Evolutionary conservation across 2,888 invertebrate genomes (phyloP).

Genomic region (Coremacera marginata): DNA sequence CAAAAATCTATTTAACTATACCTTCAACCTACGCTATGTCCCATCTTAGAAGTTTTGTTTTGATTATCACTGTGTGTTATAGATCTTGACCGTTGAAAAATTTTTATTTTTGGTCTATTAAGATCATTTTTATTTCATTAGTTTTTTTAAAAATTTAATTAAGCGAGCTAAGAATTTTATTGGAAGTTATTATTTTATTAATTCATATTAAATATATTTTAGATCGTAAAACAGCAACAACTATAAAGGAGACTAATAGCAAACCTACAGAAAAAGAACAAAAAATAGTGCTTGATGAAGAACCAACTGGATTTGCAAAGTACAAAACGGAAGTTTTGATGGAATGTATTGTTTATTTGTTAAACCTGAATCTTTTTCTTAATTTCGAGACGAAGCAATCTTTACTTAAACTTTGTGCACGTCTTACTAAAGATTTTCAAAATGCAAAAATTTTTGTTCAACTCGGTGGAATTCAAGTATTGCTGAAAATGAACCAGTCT

Average conservation of each 20-base stretch:
- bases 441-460: constrained; percentile 80
- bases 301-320: constrained; percentile 62
- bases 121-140: too few species aligned
- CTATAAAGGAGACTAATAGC: background rate
- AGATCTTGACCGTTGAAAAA: too few species aligned
- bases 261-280: constrained; percentile 15
- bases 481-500: constrained; percentile 79
- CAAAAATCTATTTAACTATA: too few species aligned
- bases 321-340: constrained; percentile 64
- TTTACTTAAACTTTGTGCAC: constrained; percentile 79
- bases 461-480: constrained; percentile 79
- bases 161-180: too few species aligned
- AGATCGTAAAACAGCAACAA: background rate
- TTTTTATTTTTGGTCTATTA: too few species aligned
- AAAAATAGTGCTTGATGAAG: constrained; percentile 60
- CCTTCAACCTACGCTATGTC: too few species aligned
- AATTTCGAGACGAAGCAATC: constrained; percentile 85
- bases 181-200: background rate
- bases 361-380: constrained; percentile 74
- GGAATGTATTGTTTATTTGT: constrained; percentile 74
- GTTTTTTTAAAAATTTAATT: too few species aligned
- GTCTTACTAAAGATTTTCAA: constrained; percentile 80
- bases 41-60: too few species aligned
- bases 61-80: too few species aligned
- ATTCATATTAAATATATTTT: background rate